Evolutionary conservation across 2,113 vertebrate species (phyloP), one percentile per base, ranked within the genome.

Genomic region (Rhinolophus sinicus): DNA sequence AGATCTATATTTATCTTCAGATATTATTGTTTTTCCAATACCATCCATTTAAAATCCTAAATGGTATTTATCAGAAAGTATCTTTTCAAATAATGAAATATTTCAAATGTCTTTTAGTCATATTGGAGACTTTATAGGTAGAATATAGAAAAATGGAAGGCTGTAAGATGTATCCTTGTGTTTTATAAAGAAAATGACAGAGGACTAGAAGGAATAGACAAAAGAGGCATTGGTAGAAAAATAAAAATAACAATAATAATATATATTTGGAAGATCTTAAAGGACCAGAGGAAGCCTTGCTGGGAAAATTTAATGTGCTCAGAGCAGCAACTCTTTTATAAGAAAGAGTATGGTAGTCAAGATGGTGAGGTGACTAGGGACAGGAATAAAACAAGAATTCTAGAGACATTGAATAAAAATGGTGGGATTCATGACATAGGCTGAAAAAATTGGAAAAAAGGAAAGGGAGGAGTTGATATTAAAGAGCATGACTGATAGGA

Each of bases 1-100:
- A 21, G 28, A 67, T 76, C 12, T 93, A 22, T 69, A 84, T 76
- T 93, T 88, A 80, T 90, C 93, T 96, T 94, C 50, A 96, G 52
- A 33, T 82, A 85, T 92, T 84, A 58, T 60, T 94, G 26, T 88
- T 94, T 96, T 70, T 56, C 40, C 22, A 82, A 21, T 15, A 69
- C 22, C 44, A 94, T 90, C 90, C 47, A 86, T 67, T 77, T 88
- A 95, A 83, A 94, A 88, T 47, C 14, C 22, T 72, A 92, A 75
- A 24, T 87, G 8, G 5, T 28, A 76, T 47, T 82, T 58, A 92
- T 84, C 7, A 92, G n/a, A 90, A 96, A 72, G 2, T 88, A 50
- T 76, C 35, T 95, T 94, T 94, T 75, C 38, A 83, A 86, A 78
- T 87, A 76, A 69, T 75, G 26, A 86, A 93, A 80, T 93, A 88